phyloP scores from a whole-genome alignment of 2,113 vertebrate genomes.

The Laticauda laticaudata region DNA sequence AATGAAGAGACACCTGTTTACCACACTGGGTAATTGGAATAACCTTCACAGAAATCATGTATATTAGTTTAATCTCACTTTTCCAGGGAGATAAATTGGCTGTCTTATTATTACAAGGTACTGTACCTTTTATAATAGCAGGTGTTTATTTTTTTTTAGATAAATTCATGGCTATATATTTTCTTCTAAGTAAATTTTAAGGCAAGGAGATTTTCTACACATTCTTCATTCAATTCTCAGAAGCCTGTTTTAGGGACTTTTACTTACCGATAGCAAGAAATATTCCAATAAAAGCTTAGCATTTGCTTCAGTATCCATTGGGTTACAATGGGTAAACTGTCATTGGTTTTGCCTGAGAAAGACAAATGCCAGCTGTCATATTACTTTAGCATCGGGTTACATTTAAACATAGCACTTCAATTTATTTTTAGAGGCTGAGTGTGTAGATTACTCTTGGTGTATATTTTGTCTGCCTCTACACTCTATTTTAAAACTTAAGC shows the following conservation, averaged over 20 bases:
- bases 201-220: rapidly evolving
- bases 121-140: not conserved
- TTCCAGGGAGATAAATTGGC: not conserved
- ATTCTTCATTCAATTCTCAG: not conserved
- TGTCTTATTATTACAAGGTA: not conserved
- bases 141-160: not conserved
- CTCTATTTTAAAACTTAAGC: not conserved
- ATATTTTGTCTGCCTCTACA: not conserved
- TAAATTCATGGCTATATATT: not conserved
- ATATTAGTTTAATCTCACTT: not conserved
- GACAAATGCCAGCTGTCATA: constrained; percentile 51
- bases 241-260: rapidly evolving
- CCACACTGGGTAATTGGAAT: not conserved
- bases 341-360: constrained; percentile 39
- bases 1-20: not conserved
- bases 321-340: not conserved
- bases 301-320: constrained; percentile 17
- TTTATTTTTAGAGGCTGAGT: constrained; percentile 39
- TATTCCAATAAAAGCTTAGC: not conserved
- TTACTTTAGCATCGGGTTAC: constrained; percentile 42
- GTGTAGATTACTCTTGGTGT: not conserved
- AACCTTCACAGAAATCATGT: not conserved
- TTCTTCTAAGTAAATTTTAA: not conserved
- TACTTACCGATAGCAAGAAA: constrained; percentile 17
- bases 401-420: constrained; percentile 1